phyloP scores from a whole-genome alignment of 2,797 vertebrate genomes.

The Eulemur rubriventer region DNA sequence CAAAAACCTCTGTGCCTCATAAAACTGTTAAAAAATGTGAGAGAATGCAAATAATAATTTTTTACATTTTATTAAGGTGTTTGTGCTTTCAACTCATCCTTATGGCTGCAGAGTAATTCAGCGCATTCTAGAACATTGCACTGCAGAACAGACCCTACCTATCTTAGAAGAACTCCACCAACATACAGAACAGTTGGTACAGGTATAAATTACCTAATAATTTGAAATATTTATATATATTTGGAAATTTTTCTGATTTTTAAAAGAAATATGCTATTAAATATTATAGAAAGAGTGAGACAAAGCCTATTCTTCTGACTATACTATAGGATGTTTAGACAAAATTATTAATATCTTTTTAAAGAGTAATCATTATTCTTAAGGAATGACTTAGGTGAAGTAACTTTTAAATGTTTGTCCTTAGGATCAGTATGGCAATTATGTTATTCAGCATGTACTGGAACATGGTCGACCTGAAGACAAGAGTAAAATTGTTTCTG shows the following conservation, averaged over 20 bases:
- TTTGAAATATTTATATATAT: not conserved
- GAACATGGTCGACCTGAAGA: slow-evolving; percentile 98
- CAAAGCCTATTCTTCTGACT: not conserved
- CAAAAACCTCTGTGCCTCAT: not conserved
- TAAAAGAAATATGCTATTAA: slow-evolving; percentile 14
- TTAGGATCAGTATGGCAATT: slow-evolving; percentile 99
- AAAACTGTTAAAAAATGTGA: not conserved
- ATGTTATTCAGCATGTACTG: slow-evolving; percentile 98
- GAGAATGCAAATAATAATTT: slow-evolving; percentile 4
- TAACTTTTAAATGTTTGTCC: slow-evolving; percentile 72
- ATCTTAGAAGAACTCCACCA: slow-evolving; percentile 97
- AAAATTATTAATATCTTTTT: not conserved
- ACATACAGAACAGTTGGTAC: slow-evolving; percentile 97
- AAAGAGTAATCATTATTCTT: not conserved
- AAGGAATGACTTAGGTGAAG: slow-evolving; percentile 14
- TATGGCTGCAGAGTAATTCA: slow-evolving; percentile 99
- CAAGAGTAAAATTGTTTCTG: slow-evolving; percentile 98
- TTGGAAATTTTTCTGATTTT: not conserved
- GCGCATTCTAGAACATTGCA: slow-evolving; percentile 98
- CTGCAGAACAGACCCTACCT: slow-evolving; percentile 96
- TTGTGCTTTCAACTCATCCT: slow-evolving; percentile 97
- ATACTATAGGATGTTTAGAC: not conserved
- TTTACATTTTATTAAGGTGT: slow-evolving; percentile 88
- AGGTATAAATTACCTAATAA: slow-evolving; percentile 86
- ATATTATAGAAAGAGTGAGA: not conserved